A percentile compares a stretch with the other conserved stretches of the same genome.
These are phyloP conservation scores for Parauchenoglanis punctatus DNA, from an alignment of 2,797 vertebrate genomes.

Conservation along the genomic window DNA sequence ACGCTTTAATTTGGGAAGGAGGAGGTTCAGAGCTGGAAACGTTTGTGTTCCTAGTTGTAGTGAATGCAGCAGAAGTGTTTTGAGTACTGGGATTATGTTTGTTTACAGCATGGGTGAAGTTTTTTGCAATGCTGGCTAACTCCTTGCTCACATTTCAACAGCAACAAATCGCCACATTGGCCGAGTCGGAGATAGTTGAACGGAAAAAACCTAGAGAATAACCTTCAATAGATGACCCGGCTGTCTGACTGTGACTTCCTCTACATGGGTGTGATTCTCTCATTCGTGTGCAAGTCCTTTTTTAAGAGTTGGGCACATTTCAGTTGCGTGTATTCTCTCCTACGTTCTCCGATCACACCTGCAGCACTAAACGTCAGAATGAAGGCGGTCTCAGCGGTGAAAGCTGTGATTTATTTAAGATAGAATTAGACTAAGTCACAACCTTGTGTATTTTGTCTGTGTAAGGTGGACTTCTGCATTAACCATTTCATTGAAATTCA, in stretches of 20 bases:
- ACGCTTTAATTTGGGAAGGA: not conserved
- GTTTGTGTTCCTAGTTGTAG: not conserved
- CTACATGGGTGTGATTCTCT: not conserved
- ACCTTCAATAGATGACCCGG: not conserved
- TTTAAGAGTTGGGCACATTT: too few relatives aligned
- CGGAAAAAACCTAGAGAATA: not conserved
- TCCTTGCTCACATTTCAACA: not conserved
- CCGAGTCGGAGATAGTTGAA: not conserved
- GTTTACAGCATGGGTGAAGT: not conserved
- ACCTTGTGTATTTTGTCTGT: too few relatives aligned
- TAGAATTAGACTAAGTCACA: too few relatives aligned
- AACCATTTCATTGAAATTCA: too few relatives aligned
- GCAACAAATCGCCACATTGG: not conserved
- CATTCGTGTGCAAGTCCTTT: too few relatives aligned
- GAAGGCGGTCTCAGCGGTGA: too few relatives aligned
- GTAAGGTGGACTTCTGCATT: too few relatives aligned
- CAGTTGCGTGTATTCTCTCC: too few relatives aligned
- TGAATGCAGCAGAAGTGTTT: not conserved
- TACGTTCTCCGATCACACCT: too few relatives aligned
- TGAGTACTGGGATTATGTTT: not conserved
- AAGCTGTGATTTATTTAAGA: too few relatives aligned
- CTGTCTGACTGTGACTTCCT: not conserved
- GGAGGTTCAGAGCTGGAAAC: not conserved
- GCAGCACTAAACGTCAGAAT: too few relatives aligned
- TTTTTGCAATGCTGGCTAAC: not conserved